phyloP scores from a whole-genome alignment of 2,888 invertebrate species.

The Cancer borealis region DNA sequence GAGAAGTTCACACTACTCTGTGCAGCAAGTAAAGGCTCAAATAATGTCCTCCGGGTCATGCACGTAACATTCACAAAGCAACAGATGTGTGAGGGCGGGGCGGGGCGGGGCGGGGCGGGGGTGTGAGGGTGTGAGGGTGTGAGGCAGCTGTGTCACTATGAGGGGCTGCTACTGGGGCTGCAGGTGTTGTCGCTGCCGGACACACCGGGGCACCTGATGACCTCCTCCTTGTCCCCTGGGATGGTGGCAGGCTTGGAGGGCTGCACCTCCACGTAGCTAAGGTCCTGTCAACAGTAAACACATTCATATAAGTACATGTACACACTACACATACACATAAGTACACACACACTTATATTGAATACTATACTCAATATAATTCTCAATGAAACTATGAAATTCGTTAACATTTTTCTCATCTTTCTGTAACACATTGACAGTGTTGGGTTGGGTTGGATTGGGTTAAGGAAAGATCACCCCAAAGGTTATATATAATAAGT shows the following conservation, averaged over 20 bases:
- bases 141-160: conserved; percentile 50
- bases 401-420: background rate
- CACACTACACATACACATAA: background rate
- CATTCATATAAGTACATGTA: background rate
- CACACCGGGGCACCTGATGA: background rate
- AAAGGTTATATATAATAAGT: background rate
- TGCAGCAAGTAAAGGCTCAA: conserved; percentile 56
- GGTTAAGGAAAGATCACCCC: background rate
- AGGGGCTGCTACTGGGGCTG: conserved; percentile 49
- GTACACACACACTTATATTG: background rate
- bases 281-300: conserved; percentile 53
- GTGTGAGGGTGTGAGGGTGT: background rate
- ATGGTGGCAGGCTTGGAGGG: conserved; percentile 39
- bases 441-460: background rate
- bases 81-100: conserved; percentile 38
- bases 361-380: background rate
- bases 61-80: conserved; percentile 42
- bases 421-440: background rate
- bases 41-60: conserved; percentile 22
- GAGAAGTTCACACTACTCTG: conserved; percentile 49
- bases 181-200: conserved; percentile 39
- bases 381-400: background rate
- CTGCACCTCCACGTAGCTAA: conserved; percentile 69
- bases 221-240: conserved; percentile 4
- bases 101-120: background rate